Base-by-base conservation (phyloP, 2,113 vertebrate species). In the Pogonocichla stellata region DNA sequence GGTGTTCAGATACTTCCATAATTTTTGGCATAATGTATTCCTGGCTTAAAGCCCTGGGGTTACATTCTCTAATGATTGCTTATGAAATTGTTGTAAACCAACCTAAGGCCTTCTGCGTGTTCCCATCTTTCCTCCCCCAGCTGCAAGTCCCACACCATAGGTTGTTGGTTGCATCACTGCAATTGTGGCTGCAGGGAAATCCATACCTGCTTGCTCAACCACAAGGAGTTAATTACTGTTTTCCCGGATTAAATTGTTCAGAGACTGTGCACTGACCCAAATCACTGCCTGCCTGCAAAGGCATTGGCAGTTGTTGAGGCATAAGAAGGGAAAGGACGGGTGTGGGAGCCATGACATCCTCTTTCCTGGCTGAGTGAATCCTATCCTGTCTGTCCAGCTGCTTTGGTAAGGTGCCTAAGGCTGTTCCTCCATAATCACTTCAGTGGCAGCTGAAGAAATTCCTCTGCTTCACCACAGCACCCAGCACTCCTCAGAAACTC, bases 301-400 rank as follows among this genome's bases (percentile, higher is more conserved):
- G 45, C 50, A 11, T 5, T 28, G 54, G 6, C 0, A 0, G 10
- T 9, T 14, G 12, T 7, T 57, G 43, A 75, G n/a, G 60, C 47
- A 69, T 22, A 22, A 64, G 45, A 43, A 60, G 40, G 31, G 82
- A 31, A 51, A 53, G 25, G 50, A 60, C 0, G 0, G 16, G 6
- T 1, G 1, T 13, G 25, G 40, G 24, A 85, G n/a, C 12, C 15
- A 8, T 2, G 3, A 10, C 2, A 1, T 53, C 36, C 14, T 70
- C 29, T 36, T 64, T 53, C 28, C 31, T 9, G 38, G 9, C 53
- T 40, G 26, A 12, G 13, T 43, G 28, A 82, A 33, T 47, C 2
- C 0, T 15, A 6, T 22, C 64, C 38, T 36, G n/a, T 4, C 51
- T 51, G 19, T 1, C 57, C 0, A 0, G 33, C 45, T 85, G 51